phyloP scores from a whole-genome alignment of 2,797 vertebrate species.

The Cercopithecus hamlyni region DNA sequence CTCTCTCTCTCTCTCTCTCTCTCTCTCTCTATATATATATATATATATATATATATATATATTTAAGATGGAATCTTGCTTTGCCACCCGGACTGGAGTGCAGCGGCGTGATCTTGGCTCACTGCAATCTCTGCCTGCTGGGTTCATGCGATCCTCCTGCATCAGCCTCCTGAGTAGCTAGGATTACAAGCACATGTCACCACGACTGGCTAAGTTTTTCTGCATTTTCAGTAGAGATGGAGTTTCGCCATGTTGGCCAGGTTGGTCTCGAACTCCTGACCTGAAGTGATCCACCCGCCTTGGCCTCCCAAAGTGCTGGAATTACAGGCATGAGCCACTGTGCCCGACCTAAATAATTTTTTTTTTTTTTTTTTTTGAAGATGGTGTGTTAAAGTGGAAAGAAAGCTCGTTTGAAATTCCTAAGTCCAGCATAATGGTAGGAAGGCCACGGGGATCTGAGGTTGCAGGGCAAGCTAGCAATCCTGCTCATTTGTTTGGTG shows the following conservation, averaged over 20 bases:
- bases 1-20: too few relatives aligned
- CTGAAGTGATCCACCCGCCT: not conserved
- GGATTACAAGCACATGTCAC: too few relatives aligned
- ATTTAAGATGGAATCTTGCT: too few relatives aligned
- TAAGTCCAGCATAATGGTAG: not conserved
- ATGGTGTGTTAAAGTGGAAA: not conserved
- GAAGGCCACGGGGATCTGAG: not conserved
- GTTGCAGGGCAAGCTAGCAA: not conserved
- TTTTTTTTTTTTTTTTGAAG: not conserved
- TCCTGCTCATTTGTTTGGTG: too few relatives aligned
- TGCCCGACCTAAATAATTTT: not conserved
- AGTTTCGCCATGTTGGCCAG: not conserved
- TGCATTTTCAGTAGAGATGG: not conserved
- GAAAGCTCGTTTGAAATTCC: not conserved
- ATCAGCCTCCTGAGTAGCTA: too few relatives aligned
- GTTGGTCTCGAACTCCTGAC: not conserved
- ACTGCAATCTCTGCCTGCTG: too few relatives aligned
- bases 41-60: not conserved
- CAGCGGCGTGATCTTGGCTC: too few relatives aligned
- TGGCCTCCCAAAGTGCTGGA: not conserved
- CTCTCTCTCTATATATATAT: too few relatives aligned
- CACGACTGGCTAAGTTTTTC: not conserved
- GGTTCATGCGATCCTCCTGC: too few relatives aligned
- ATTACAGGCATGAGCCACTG: not conserved
- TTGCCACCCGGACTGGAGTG: too few relatives aligned